Conservation (phyloP, 2,888 invertebrate genomes). For the Sphecodes monilicornis region DNA sequence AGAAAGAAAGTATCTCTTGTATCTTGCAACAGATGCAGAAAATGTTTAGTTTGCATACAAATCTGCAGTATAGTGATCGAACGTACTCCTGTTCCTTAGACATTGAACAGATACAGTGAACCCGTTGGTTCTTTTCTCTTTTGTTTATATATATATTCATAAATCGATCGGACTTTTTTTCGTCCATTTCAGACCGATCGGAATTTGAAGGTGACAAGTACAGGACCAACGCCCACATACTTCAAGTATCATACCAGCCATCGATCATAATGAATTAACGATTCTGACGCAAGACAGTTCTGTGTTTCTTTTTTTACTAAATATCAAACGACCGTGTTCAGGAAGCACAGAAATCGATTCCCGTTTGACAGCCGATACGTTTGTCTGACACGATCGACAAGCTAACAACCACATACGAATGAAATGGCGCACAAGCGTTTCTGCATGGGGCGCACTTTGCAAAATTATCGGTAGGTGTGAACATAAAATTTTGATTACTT, state of each 20-base stretch:
- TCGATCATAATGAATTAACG: constrained; percentile 69
- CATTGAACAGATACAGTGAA: background rate
- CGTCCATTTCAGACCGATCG: constrained; percentile 42
- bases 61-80: background rate
- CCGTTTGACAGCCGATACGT: background rate
- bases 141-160: constrained; percentile 7
- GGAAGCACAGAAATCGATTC: constrained; percentile 4
- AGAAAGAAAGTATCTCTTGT: too few relatives aligned
- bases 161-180: constrained; percentile 36
- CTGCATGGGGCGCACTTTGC: background rate
- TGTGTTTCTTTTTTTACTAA: constrained; percentile 34
- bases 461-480: background rate
- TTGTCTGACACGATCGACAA: background rate
- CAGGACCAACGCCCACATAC: constrained; percentile 74
- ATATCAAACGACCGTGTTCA: constrained; percentile 3
- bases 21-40: too few relatives aligned
- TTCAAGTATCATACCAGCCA: constrained; percentile 65
- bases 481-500: background rate
- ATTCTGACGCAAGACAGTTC: constrained; percentile 63
- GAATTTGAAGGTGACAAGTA: constrained; percentile 71
- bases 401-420: background rate
- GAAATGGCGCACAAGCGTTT: too few relatives aligned
- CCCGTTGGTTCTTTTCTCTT: background rate
- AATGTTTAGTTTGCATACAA: background rate
- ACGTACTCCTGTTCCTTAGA: background rate